phyloP scores from a whole-genome alignment of 1,140 invertebrate species.

The Forficula auricularia region DNA sequence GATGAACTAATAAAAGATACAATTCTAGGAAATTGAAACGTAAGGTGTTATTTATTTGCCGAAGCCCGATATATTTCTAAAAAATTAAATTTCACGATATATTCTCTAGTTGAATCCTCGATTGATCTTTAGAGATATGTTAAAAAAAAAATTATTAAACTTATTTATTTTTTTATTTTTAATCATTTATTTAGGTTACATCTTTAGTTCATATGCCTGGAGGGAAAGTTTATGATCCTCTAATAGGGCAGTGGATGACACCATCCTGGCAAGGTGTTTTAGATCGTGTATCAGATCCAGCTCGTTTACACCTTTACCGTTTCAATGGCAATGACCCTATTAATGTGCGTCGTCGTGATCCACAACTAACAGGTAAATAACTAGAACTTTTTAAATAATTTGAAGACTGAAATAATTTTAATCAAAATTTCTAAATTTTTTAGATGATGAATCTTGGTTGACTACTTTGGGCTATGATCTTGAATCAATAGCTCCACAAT shows the following conservation, averaged over 20 bases:
- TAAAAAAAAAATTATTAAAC: too few species aligned
- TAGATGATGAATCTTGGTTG: slow-evolving; percentile 73
- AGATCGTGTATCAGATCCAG: slow-evolving; percentile 56
- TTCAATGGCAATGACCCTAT: slow-evolving; percentile 89
- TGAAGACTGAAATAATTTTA: neutral
- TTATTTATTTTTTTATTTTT: too few species aligned
- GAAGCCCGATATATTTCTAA: too few species aligned
- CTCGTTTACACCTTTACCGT: slow-evolving; percentile 68
- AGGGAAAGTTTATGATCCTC: slow-evolving; percentile 81
- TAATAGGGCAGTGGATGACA: slow-evolving; percentile 88
- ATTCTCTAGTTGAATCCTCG: too few species aligned
- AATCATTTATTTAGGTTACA: too few species aligned
- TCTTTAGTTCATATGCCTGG: slow-evolving; percentile 80
- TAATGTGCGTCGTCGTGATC: slow-evolving; percentile 52
- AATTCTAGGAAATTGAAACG: too few species aligned
- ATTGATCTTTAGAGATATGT: too few species aligned
- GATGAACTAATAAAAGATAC: too few species aligned
- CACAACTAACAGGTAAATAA: slow-evolving; percentile 57
- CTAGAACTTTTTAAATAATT: slow-evolving; percentile 6
- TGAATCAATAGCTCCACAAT: slow-evolving; percentile 69
- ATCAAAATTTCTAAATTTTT: slow-evolving; percentile 16
- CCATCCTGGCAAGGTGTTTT: slow-evolving; percentile 75
- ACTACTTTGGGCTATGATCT: slow-evolving; percentile 66
- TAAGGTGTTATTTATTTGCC: too few species aligned
- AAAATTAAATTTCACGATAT: too few species aligned